Base-by-base conservation (phyloP, 2,888 invertebrate species). In the Synanthedon myopaeformis region DNA sequence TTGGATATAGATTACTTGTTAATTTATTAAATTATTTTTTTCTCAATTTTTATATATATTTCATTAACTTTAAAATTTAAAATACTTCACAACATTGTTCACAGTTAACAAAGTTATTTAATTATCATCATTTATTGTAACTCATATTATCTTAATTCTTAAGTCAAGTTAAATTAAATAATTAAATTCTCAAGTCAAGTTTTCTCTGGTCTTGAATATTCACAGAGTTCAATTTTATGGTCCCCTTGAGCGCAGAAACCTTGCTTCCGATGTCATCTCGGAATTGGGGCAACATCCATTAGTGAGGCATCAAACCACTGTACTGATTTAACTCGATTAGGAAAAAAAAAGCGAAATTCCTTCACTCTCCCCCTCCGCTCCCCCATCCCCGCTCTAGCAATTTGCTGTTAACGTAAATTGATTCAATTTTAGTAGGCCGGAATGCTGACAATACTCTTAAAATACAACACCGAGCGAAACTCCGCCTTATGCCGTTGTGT, bases 381-480 rank as follows among this genome's bases (percentile, higher is more conserved):
- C 45, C 13, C n/a, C 23, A 23, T 23, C 57, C 58, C 61, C 56
- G 48, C 57, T 64, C 61, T 61, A 61, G 64, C 69, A 67, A 76
- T 74, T 76, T 67, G 67, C 73, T 70, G 64, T 71, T 69, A 71
- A 69, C 65, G 68, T 65, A 72, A 75, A 75, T 73, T 76, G 75
- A 74, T 74, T 74, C 66, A 67, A 73, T 76, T 75, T 68, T 65
- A 64, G 49, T 60, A 61, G 65, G 61, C 65, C 10, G 11, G 17
- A 19, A 49, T 23, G 49, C 49, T 19, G 23, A 49, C 49, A 23
- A 49, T 45, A 14, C 45, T 45, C 14, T 14, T 45, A 14, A 14
- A n/a, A 6, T 45, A 45, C 14, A 45, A 45, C n/a, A 13, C 45
- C 45, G 14, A n/a, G 14, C 45, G 14, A 14, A 45, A 45, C 6